Evolutionary conservation across 2,888 invertebrate species (phyloP).

Genomic region (Drosophila mulleri): DNA sequence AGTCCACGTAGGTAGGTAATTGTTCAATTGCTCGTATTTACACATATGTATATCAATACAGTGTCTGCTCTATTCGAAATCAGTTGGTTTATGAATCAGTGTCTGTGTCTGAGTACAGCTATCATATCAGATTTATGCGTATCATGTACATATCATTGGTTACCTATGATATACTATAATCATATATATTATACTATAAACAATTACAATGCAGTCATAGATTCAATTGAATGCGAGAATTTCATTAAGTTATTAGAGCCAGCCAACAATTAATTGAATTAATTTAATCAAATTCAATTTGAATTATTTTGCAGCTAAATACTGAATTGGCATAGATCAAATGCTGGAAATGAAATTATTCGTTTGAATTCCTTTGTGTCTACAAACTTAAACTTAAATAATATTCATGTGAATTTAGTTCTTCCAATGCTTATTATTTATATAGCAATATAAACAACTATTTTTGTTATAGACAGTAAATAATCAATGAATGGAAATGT

Average conservation of each 20-base stretch:
- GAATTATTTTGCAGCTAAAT: not conserved
- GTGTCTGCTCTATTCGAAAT: not conserved
- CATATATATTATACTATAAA: not conserved
- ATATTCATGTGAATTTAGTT: too few species aligned
- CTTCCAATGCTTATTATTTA: not conserved
- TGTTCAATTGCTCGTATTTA: not conserved
- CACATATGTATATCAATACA: not conserved
- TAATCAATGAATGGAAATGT: not conserved
- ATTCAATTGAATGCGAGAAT: not conserved
- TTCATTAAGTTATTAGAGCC: not conserved
- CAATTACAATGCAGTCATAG: not conserved
- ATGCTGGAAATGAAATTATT: not conserved
- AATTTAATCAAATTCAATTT: not conserved
- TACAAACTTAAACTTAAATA: not conserved
- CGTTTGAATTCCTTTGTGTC: not conserved
- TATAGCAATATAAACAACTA: too few species aligned
- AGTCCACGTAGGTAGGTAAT: not conserved
- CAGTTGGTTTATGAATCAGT: not conserved
- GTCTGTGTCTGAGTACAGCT: not conserved
- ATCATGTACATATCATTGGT: not conserved
- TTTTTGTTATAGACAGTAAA: too few species aligned
- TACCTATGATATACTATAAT: not conserved
- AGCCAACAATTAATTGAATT: not conserved
- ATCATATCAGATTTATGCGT: not conserved
- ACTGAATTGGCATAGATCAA: not conserved